Conservation (phyloP, 1,140 invertebrate genomes). For the Saccostrea cuccullata region DNA sequence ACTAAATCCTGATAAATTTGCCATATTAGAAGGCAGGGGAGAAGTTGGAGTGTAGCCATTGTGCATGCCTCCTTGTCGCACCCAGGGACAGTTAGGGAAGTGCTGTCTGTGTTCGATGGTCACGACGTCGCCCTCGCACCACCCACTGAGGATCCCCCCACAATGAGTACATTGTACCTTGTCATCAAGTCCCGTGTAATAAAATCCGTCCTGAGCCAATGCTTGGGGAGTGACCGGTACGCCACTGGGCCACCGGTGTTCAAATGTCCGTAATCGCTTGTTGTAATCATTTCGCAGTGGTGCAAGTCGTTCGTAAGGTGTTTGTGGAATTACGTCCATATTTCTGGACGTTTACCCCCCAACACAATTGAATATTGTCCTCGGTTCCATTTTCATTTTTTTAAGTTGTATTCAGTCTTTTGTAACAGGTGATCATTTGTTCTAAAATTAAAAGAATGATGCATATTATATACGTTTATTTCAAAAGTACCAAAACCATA, state of each 20-base stretch:
- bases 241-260: constrained; percentile 84
- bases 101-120: constrained; percentile 87
- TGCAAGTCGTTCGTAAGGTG: constrained; percentile 50
- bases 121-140: constrained; percentile 87
- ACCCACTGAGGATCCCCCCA: constrained; percentile 85
- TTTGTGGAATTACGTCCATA: constrained; percentile 53
- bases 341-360: background rate
- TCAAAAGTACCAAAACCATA: background rate
- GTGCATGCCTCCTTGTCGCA: constrained; percentile 12
- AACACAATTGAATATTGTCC: background rate
- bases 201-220: constrained; percentile 91
- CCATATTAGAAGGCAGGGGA: constrained; percentile 15
- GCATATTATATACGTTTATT: background rate
- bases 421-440: background rate
- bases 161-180: constrained; percentile 92
- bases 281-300: constrained; percentile 46
- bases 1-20: background rate
- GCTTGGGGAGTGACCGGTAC: constrained; percentile 84
- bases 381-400: background rate
- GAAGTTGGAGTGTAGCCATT: background rate
- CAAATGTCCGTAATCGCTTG: constrained; percentile 83
- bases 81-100: constrained; percentile 84
- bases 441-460: background rate
- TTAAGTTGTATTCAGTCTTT: background rate
- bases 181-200: constrained; percentile 81